Evolutionary conservation across 2,888 invertebrate species (phyloP).

Genomic region (Ceriagrion tenellum): DNA sequence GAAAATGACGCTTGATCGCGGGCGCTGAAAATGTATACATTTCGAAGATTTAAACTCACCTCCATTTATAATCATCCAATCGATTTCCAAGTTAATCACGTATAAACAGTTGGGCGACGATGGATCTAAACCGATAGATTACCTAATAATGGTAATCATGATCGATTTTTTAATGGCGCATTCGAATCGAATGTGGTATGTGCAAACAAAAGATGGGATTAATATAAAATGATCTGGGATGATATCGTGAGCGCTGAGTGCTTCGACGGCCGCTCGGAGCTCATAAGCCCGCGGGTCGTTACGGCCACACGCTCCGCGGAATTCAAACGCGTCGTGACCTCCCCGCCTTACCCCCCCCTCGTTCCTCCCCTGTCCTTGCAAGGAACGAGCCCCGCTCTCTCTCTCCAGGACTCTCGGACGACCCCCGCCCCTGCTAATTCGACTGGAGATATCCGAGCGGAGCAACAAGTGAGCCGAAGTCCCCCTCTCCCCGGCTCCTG

Average conservation of each 20-base stretch:
- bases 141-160: too few relatives aligned
- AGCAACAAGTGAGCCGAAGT: conserved; percentile 55
- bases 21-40: too few relatives aligned
- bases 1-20: too few relatives aligned
- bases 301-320: conserved; percentile 14
- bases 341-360: neutral
- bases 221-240: neutral
- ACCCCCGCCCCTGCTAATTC: neutral
- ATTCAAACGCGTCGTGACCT: neutral
- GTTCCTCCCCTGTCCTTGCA: neutral
- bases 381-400: neutral
- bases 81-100: too few relatives aligned
- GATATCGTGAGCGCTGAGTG: neutral
- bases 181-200: neutral
- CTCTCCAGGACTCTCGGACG: neutral
- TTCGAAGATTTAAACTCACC: too few relatives aligned
- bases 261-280: neutral
- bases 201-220: neutral
- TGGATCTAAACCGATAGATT: too few relatives aligned
- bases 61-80: too few relatives aligned
- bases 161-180: neutral
- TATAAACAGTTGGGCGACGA: too few relatives aligned
- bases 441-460: neutral
- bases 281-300: conserved; percentile 43
- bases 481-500: neutral